These are phyloP conservation scores for Pogonomyrmex californicus DNA, from an alignment of 1,140 invertebrate genomes.

Conservation along the genomic window DNA sequence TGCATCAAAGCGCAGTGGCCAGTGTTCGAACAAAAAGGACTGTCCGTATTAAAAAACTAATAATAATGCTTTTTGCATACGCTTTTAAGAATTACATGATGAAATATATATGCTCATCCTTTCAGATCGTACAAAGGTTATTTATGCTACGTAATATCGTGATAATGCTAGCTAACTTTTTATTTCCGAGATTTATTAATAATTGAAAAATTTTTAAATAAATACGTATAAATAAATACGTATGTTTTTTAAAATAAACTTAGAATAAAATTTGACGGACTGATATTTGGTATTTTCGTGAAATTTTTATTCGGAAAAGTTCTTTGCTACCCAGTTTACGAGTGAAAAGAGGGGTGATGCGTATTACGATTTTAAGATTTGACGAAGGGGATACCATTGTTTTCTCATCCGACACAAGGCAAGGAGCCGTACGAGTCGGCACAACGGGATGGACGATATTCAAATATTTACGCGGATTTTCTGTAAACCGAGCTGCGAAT, in stretches of 20 bases:
- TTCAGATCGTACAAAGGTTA: neutral
- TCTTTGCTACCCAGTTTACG: constrained; percentile 5
- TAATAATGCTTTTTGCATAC: neutral
- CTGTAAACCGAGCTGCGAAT: constrained; percentile 74
- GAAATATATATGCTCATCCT: neutral
- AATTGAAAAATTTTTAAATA: neutral
- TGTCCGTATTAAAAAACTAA: neutral
- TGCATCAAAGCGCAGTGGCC: neutral
- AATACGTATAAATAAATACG: neutral
- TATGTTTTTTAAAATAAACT: neutral
- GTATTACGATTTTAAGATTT: constrained; percentile 84
- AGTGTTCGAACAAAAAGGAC: neutral
- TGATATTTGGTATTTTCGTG: neutral
- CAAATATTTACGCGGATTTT: constrained; percentile 83
- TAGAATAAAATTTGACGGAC: neutral
- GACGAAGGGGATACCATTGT: constrained; percentile 82
- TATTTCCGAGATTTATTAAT: neutral
- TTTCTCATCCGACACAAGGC: constrained; percentile 71
- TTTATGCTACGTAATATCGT: neutral
- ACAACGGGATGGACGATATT: constrained; percentile 77
- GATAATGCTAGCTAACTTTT: neutral
- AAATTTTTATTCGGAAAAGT: constrained; percentile 7
- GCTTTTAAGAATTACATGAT: neutral
- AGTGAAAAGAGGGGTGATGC: constrained; percentile 40
- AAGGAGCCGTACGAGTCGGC: constrained; percentile 77